phyloP scores from a whole-genome alignment of 1,140 invertebrate genomes.

The Meloidogyne hapla region DNA sequence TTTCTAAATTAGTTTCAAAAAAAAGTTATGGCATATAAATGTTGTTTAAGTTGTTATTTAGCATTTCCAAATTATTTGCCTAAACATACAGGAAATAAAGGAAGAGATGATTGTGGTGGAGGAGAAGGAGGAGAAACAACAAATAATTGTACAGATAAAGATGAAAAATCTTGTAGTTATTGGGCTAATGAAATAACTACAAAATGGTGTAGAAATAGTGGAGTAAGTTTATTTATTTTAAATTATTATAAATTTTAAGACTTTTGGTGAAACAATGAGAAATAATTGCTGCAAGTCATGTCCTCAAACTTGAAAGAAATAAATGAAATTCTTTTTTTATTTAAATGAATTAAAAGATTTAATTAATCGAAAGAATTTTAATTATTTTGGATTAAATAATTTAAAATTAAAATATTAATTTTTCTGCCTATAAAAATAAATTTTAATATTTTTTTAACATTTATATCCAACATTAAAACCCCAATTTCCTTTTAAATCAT shows the following conservation, averaged over 20 bases:
- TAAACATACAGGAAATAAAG: background rate
- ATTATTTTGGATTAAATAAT: no score
- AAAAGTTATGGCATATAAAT: background rate
- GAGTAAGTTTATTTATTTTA: background rate
- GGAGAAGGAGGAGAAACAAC: background rate
- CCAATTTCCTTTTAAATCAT: no score
- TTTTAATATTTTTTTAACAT: no score
- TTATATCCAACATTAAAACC: no score
- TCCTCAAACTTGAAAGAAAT: background rate
- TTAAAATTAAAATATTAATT: no score
- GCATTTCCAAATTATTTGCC: background rate
- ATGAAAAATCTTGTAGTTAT: background rate
- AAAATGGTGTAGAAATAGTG: conserved; percentile 6
- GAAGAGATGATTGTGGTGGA: background rate
- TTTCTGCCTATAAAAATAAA: no score
- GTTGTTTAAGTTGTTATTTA: background rate
- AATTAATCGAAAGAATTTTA: no score
- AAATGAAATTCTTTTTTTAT: no score
- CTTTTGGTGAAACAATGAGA: background rate
- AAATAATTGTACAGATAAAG: background rate
- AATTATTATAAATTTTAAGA: background rate
- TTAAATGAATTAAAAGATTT: no score
- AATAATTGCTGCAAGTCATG: background rate
- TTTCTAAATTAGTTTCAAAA: background rate
- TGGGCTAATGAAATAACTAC: background rate